Conservation (phyloP, 2,888 invertebrate genomes). For the Venusia cambrica region DNA sequence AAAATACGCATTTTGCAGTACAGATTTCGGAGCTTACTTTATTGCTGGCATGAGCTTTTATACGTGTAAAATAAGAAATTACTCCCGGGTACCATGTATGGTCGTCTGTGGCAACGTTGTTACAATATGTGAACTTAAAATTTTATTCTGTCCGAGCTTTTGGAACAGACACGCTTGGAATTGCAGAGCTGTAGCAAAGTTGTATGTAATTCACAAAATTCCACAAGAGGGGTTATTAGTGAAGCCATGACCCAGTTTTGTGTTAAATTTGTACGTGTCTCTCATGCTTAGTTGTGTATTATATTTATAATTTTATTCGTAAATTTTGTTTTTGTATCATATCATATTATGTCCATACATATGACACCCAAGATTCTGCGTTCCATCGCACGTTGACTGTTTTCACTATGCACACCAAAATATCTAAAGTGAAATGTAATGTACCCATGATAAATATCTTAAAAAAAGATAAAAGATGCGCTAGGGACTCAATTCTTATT, state of each 20-base stretch:
- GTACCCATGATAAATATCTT: too few species aligned
- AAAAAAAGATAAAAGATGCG: too few species aligned
- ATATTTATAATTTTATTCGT: too few species aligned
- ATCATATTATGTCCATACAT: too few species aligned
- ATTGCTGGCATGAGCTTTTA: constrained; percentile 29
- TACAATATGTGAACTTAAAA: constrained; percentile 7
- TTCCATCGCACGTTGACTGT: too few species aligned
- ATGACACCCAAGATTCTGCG: too few species aligned
- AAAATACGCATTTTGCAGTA: constrained; percentile 33
- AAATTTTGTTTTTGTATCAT: too few species aligned
- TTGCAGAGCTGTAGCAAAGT: constrained; percentile 4
- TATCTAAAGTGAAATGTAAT: too few species aligned
- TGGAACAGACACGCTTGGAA: not conserved
- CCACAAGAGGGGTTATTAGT: constrained; percentile 31
- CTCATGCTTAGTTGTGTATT: constrained; percentile 3
- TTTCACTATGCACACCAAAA: too few species aligned
- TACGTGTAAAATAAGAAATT: constrained; percentile 30
- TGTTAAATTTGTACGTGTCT: constrained; percentile 31
- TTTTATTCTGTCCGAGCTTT: constrained; percentile 14
- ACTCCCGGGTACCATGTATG: constrained; percentile 13
- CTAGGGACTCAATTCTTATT: constrained; percentile 36
- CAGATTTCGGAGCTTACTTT: constrained; percentile 31
- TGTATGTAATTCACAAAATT: constrained; percentile 11
- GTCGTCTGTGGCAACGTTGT: constrained; percentile 8
- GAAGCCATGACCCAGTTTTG: constrained; percentile 39